A percentile compares a stretch with the other conserved stretches of the same genome.
These are phyloP conservation scores for Ligdia adustata DNA, from an alignment of 2,888 invertebrate genomes.

Conservation along the genomic window DNA sequence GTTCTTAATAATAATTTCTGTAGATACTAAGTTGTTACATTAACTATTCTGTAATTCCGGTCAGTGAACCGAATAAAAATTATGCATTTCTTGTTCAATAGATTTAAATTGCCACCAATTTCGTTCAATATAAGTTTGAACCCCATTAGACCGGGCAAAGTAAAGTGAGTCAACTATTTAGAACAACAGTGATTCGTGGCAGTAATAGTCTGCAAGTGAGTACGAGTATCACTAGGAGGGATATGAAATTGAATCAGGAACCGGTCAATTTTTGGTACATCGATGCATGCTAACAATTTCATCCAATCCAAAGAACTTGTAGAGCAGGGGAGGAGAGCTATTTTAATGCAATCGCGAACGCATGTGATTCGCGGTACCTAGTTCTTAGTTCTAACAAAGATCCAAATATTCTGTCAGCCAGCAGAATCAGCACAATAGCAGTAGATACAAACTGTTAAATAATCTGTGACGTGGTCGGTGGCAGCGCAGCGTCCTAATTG, in stretches of 20 bases:
- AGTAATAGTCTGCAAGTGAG: too few species aligned
- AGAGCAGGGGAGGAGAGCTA: too few species aligned
- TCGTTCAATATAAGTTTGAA: constrained; percentile 19
- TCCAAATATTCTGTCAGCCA: not conserved
- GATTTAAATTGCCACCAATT: constrained; percentile 20
- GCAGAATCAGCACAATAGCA: not conserved
- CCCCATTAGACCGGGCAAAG: not conserved
- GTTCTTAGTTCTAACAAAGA: too few species aligned
- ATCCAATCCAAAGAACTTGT: too few species aligned
- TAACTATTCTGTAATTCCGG: not conserved
- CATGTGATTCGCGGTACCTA: too few species aligned
- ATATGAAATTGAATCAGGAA: too few species aligned
- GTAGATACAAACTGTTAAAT: constrained; percentile 28
- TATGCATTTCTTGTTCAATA: constrained; percentile 14
- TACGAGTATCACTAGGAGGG: too few species aligned
- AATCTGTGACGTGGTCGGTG: constrained; percentile 30
- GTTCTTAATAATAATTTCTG: not conserved
- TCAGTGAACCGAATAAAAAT: constrained; percentile 14
- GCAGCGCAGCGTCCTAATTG: constrained; percentile 36
- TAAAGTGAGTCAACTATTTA: constrained; percentile 16
- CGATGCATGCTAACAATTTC: too few species aligned
- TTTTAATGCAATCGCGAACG: too few species aligned
- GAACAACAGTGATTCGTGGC: constrained; percentile 3
- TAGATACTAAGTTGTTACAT: not conserved
- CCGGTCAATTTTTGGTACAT: too few species aligned